Conservation (phyloP, 2,797 vertebrate species). For the Phalloptychus januarius region DNA sequence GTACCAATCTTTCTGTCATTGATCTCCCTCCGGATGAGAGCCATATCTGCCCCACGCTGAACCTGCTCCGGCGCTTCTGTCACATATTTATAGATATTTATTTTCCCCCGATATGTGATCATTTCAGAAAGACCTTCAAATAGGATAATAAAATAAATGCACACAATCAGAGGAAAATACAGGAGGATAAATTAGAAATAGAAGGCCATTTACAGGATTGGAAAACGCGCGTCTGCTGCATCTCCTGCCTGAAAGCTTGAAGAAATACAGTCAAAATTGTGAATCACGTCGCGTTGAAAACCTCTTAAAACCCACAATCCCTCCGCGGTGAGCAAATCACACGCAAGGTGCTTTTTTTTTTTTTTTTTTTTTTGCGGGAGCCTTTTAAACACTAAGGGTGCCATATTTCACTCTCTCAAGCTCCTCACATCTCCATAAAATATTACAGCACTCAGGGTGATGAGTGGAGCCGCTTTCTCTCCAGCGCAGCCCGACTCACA, state of each 20-base stretch:
- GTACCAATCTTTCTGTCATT: slow-evolving; percentile 60
- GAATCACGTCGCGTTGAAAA: slow-evolving; percentile 68
- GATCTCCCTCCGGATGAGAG: slow-evolving; percentile 45
- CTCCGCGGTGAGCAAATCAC: slow-evolving; percentile 61
- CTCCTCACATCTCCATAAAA: slow-evolving; percentile 79
- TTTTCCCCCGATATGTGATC: slow-evolving; percentile 27
- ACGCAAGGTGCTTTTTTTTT: slow-evolving; percentile 56
- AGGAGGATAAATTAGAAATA: slow-evolving; percentile 55
- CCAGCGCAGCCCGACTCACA: neutral
- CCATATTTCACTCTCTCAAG: slow-evolving; percentile 80
- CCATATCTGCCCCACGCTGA: slow-evolving; percentile 43
- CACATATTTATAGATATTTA: slow-evolving; percentile 7
- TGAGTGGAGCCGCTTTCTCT: slow-evolving; percentile 64
- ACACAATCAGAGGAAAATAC: slow-evolving; percentile 36
- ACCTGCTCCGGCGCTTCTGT: slow-evolving; percentile 11
- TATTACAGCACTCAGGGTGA: slow-evolving; percentile 78
- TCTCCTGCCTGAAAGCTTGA: slow-evolving; percentile 33
- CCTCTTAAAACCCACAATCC: slow-evolving; percentile 69
- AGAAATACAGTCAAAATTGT: slow-evolving; percentile 64
- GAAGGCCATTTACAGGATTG: slow-evolving; percentile 61
- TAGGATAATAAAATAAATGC: slow-evolving; percentile 42
- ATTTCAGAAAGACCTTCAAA: slow-evolving; percentile 54
- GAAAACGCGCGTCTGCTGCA: slow-evolving; percentile 37
- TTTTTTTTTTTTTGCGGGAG: slow-evolving; percentile 50
- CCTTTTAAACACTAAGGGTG: slow-evolving; percentile 70